These are phyloP conservation scores for Montifringilla adamsi DNA, from an alignment of 2,113 vertebrate species.

Conservation along the genomic window DNA sequence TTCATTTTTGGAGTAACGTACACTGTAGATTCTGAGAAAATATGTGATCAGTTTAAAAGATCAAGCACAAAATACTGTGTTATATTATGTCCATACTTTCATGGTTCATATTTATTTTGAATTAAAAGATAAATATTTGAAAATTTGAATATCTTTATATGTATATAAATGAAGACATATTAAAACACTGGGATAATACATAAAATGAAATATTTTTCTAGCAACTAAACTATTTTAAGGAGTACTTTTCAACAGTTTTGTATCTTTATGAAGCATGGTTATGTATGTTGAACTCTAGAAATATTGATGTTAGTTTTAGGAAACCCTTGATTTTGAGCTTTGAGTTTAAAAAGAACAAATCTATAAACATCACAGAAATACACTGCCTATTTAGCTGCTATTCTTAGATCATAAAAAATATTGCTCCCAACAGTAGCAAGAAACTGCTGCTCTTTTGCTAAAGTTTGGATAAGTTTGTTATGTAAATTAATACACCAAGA, in stretches of 20 bases:
- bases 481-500: background rate
- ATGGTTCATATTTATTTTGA: background rate
- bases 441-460: background rate
- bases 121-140: background rate
- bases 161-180: background rate
- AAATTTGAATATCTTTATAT: background rate
- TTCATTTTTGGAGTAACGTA: background rate
- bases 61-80: background rate
- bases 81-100: background rate
- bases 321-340: background rate
- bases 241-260: background rate
- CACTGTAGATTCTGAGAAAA: background rate
- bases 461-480: background rate
- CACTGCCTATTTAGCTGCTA: background rate
- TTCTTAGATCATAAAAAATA: background rate
- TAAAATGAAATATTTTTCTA: background rate
- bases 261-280: background rate
- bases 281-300: background rate
- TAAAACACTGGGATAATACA: background rate
- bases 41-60: background rate
- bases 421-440: background rate
- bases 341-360: background rate
- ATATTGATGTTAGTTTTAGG: background rate
- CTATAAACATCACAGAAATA: background rate
- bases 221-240: background rate